Evolutionary conservation across 2,888 invertebrate species (phyloP).

Genomic region (Invenusta paracnida): DNA sequence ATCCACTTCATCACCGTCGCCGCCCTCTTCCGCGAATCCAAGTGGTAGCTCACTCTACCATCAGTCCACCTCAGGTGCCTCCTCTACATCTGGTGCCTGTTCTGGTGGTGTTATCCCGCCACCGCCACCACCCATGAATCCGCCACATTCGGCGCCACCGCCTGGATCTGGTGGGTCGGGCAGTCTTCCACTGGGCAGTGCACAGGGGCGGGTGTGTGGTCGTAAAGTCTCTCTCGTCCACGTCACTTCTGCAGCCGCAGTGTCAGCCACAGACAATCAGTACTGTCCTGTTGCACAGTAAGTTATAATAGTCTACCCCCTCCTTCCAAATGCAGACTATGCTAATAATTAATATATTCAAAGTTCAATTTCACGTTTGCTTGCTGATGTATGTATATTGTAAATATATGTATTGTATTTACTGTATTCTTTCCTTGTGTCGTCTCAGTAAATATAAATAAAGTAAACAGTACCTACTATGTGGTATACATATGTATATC

Average conservation of each 20-base stretch:
- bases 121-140: conserved; percentile 28
- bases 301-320: no score
- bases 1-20: not conserved
- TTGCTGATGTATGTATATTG: no score
- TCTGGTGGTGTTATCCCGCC: no score
- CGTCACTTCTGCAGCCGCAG: not conserved
- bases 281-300: conserved; percentile 92
- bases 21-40: not conserved
- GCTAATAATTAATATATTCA: no score
- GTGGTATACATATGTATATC: no score
- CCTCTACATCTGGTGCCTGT: not conserved
- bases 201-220: not conserved
- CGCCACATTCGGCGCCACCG: conserved; percentile 29
- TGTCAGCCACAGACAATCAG: conserved; percentile 64
- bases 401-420: no score
- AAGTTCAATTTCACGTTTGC: no score
- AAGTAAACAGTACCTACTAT: no score
- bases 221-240: conserved; percentile 6
- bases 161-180: no score
- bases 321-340: no score
- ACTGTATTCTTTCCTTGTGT: no score
- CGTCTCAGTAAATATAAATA: no score
- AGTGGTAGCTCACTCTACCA: not conserved
- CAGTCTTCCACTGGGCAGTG: not conserved
- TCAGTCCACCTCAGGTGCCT: not conserved